Base-by-base conservation (phyloP, 1,140 invertebrate genomes). In the Procambarus clarkii region DNA sequence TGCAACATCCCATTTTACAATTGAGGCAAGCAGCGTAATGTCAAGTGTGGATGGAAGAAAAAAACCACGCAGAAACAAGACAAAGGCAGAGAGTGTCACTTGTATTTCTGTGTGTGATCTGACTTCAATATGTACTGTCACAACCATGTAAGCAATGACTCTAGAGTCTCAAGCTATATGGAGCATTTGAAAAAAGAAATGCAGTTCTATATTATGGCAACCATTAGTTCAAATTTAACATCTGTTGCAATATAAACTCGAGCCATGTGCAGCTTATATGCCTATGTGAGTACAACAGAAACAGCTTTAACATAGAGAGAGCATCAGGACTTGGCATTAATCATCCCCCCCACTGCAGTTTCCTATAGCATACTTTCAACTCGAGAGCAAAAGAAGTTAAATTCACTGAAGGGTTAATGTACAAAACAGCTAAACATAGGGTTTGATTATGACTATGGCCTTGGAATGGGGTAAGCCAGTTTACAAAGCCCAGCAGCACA, bases 241-340 rank as follows among this genome's bases (percentile, higher is more conserved):
- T 74, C 11, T 74, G 0, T 74, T n/a, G 24, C 24, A 5, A 34
- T 74, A 34, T 5, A 74, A 34, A 74, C 69, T 34, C 24, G 34
- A 34, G 69, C n/a, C 24, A 74, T 34, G 34, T 74, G 24, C 69
- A 74, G 69, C 69, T 74, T 74, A 34, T 69, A 69, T 74, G 69
- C 5, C 69, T 74, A 34, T 74, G 69, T 15, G 69, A 69, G 69
- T 74, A 74, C 69, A 74, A 74, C 69, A 74, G 24, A 74, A 74
- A 74, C 69, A 74, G 69, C 69, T 34, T 74, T 74, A 74, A 74
- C n/a, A 74, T 74, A 74, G 21, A 74, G 69, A 74, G 69, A 74
- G 69, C 69, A 74, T 74, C n/a, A 74, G 34, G 5, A 34, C 7
- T 74, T 9, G 69, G 69, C n/a, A 74, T 74, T 34, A 74, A 74